A percentile compares a stretch with the other conserved stretches of the same genome.
phyloP scores from a whole-genome alignment of 2,797 vertebrate species.

The Meriones psammophilus region DNA sequence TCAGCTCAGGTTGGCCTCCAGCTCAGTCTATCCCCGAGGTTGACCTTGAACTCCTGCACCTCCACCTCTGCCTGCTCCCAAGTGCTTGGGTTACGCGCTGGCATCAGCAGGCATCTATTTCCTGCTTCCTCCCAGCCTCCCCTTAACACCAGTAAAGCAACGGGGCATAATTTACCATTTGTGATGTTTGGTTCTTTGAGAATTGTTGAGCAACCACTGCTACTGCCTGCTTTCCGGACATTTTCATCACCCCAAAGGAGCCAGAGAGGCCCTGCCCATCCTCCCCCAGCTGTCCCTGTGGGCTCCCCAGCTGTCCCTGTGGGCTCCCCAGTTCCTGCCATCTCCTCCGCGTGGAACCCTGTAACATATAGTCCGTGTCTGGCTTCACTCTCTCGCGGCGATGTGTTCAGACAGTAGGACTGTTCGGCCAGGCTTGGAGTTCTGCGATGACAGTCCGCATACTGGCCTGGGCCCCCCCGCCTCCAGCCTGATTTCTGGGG shows the following conservation, averaged over 20 bases:
- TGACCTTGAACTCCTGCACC: background rate
- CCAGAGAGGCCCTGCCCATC: background rate
- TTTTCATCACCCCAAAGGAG: background rate
- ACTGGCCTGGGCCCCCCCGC: background rate
- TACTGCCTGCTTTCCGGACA: background rate
- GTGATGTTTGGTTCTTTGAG: background rate
- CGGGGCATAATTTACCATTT: background rate
- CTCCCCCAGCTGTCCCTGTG: background rate
- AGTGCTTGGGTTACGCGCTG: no score
- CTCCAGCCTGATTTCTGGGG: background rate
- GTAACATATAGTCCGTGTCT: background rate
- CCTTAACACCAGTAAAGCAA: background rate
- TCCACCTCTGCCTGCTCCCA: background rate
- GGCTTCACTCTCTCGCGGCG: conserved; percentile 1
- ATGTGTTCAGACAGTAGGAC: background rate
- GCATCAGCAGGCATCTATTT: background rate
- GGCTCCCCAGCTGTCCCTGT: background rate
- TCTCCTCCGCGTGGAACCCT: background rate
- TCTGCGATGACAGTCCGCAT: background rate
- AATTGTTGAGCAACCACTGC: no score
- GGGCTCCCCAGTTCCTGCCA: background rate
- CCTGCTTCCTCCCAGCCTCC: no score
- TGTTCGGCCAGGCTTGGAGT: background rate
- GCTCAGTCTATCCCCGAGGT: background rate
- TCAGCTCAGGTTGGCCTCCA: background rate